Conservation (phyloP, 2,797 vertebrate genomes). For the Anableps anableps region DNA sequence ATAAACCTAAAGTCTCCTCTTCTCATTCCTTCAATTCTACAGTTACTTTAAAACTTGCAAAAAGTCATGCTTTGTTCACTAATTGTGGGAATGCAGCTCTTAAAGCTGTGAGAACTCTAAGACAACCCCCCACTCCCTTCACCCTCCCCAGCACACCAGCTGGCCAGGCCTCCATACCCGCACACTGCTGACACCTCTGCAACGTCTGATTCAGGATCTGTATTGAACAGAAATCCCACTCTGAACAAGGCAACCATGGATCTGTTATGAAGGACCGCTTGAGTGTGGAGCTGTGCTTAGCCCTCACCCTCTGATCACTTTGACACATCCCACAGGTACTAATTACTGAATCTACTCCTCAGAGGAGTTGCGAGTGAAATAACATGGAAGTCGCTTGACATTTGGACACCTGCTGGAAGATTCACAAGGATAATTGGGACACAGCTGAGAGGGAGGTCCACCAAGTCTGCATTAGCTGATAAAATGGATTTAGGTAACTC, state of each 20-base stretch:
- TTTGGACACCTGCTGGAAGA: slow-evolving; percentile 80
- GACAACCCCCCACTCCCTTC: slow-evolving; percentile 44
- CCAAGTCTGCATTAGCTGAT: slow-evolving; percentile 72
- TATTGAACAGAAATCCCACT: slow-evolving; percentile 69
- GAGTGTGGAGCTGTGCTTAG: slow-evolving; percentile 65
- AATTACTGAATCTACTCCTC: slow-evolving; percentile 77
- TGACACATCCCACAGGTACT: slow-evolving; percentile 82
- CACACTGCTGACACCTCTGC: slow-evolving; percentile 55
- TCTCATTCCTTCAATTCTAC: background rate
- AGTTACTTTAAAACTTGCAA: slow-evolving; percentile 44
- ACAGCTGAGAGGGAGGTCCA: slow-evolving; percentile 75
- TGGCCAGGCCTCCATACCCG: slow-evolving; percentile 55
- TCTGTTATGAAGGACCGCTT: slow-evolving; percentile 64
- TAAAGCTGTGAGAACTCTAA: slow-evolving; percentile 70
- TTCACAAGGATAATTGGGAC: slow-evolving; percentile 81
- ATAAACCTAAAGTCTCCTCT: background rate
- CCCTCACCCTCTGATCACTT: slow-evolving; percentile 75
- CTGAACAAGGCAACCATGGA: slow-evolving; percentile 56
- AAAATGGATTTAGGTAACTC: slow-evolving; percentile 73
- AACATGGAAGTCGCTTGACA: slow-evolving; percentile 80
- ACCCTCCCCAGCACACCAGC: slow-evolving; percentile 34
- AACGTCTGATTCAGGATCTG: slow-evolving; percentile 63
- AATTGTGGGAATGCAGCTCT: slow-evolving; percentile 69
- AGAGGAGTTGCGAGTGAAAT: slow-evolving; percentile 65
- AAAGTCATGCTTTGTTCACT: slow-evolving; percentile 43